Evolutionary conservation across 2,888 invertebrate species (phyloP).

Genomic region (Melikaiella ostensackeni): DNA sequence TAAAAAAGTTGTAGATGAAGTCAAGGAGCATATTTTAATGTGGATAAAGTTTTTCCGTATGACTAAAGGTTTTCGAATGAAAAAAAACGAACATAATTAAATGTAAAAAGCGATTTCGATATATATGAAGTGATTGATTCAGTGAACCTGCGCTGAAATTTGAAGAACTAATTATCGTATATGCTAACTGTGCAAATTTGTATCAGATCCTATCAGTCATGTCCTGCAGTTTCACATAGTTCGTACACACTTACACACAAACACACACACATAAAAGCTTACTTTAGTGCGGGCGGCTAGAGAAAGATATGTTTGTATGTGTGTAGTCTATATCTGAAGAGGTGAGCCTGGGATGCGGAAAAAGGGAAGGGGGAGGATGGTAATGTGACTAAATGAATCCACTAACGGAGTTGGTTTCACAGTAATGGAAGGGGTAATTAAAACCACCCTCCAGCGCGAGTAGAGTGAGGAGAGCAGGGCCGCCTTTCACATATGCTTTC

Average conservation of each 20-base stretch:
- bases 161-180: conserved; percentile 6
- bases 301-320: conserved; percentile 9
- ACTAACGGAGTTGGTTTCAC: conserved; percentile 73
- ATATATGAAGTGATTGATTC: background rate
- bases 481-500: conserved; percentile 49
- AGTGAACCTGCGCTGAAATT: background rate
- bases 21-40: too few species aligned
- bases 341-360: conserved; percentile 34
- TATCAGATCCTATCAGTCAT: conserved; percentile 20
- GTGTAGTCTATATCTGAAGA: conserved; percentile 38
- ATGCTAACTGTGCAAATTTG: conserved; percentile 23
- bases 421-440: conserved; percentile 75
- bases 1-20: too few species aligned
- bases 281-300: background rate
- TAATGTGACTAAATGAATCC: conserved; percentile 77
- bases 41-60: too few species aligned
- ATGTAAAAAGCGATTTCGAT: background rate
- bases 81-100: too few species aligned
- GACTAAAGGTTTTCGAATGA: too few species aligned
- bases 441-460: conserved; percentile 66
- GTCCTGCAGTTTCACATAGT: conserved; percentile 32
- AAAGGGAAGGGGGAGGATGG: conserved; percentile 54
- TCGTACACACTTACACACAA: background rate
- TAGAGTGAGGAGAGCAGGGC: conserved; percentile 44
- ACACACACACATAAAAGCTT: background rate